Evolutionary conservation across 2,888 invertebrate genomes (phyloP).

Genomic region (Athetis lepigone): DNA sequence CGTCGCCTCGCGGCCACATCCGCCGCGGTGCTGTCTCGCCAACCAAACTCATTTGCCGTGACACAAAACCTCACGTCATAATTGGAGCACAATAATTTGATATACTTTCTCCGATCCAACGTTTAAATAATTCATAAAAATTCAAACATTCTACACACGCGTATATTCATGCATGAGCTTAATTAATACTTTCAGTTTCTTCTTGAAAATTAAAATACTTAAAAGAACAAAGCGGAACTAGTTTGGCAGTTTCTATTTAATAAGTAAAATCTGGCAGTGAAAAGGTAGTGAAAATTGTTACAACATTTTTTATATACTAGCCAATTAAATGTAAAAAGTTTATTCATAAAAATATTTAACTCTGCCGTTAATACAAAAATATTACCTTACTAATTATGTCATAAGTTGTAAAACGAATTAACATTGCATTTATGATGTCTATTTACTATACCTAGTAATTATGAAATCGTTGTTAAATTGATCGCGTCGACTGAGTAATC

Average conservation of each 20-base stretch:
- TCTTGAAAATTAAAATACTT: slow-evolving; percentile 66
- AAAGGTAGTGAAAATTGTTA: slow-evolving; percentile 47
- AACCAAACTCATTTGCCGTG: slow-evolving; percentile 74
- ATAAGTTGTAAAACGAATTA: no score
- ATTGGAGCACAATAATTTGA: slow-evolving; percentile 87
- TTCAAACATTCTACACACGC: slow-evolving; percentile 70
- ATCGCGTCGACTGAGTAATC: no score
- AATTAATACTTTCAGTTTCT: slow-evolving; percentile 84
- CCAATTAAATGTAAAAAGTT: slow-evolving; percentile 47
- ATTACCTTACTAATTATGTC: background rate
- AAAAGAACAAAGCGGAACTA: slow-evolving; percentile 70
- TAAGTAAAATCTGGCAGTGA: slow-evolving; percentile 18
- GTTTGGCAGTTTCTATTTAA: slow-evolving; percentile 52
- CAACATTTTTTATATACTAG: slow-evolving; percentile 20
- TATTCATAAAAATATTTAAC: slow-evolving; percentile 13
- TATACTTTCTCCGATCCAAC: slow-evolving; percentile 82
- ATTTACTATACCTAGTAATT: background rate
- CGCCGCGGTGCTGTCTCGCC: slow-evolving; percentile 54
- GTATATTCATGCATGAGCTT: slow-evolving; percentile 68
- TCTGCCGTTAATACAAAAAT: slow-evolving; percentile 7
- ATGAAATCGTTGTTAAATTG: background rate
- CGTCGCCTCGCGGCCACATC: slow-evolving; percentile 59
- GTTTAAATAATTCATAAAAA: slow-evolving; percentile 80
- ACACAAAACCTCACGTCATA: slow-evolving; percentile 80
- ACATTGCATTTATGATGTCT: background rate